phyloP scores from a whole-genome alignment of 2,888 invertebrate species.

The Altica lythri region DNA sequence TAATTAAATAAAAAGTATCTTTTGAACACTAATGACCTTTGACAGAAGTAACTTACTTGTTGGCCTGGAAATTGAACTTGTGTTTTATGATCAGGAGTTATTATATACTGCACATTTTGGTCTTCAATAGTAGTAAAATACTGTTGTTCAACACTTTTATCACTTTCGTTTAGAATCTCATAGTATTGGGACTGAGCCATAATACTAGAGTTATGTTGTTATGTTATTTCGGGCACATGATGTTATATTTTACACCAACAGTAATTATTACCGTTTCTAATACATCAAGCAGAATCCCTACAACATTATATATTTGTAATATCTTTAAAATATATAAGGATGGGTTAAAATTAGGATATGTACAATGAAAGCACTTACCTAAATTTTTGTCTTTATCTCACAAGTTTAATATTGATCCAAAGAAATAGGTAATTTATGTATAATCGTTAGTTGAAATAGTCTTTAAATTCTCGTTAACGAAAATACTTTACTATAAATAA shows the following conservation, averaged over 20 bases:
- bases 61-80: slow-evolving; percentile 48
- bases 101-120: slow-evolving; percentile 52
- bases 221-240: slow-evolving; percentile 7
- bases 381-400: background rate
- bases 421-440: too few species aligned
- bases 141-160: slow-evolving; percentile 63
- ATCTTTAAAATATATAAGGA: too few species aligned
- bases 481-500: background rate
- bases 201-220: slow-evolving; percentile 41
- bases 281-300: background rate
- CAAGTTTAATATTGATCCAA: background rate
- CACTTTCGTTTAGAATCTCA: slow-evolving; percentile 65
- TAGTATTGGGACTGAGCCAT: slow-evolving; percentile 70
- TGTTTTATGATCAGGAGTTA: slow-evolving; percentile 48
- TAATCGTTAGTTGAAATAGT: too few species aligned
- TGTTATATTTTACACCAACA: background rate
- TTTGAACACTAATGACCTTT: slow-evolving; percentile 1
- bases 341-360: too few species aligned
- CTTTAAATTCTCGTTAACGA: too few species aligned
- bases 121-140: slow-evolving; percentile 66
- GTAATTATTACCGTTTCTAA: background rate
- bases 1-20: background rate
- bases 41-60: slow-evolving; percentile 41
- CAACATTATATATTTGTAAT: too few species aligned
- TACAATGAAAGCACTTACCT: slow-evolving; percentile 8